Conservation (phyloP, 2,888 invertebrate species). For the Leptura quadrifasciata region DNA sequence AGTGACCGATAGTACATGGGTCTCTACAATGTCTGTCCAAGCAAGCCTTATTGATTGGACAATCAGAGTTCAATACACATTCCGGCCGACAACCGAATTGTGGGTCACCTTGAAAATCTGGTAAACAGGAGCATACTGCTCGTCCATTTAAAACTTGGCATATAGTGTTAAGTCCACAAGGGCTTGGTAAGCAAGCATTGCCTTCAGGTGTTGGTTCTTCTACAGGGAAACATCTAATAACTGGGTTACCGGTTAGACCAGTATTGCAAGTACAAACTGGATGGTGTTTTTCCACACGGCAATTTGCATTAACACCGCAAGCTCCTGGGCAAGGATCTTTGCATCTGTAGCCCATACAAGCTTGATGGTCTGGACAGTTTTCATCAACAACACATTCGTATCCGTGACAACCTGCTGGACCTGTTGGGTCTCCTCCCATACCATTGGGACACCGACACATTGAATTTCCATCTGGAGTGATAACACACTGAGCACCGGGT, state of each 20-base stretch:
- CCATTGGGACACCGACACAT: slow-evolving; percentile 85
- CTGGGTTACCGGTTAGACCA: slow-evolving; percentile 86
- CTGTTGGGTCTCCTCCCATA: slow-evolving; percentile 85
- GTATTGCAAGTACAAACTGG: slow-evolving; percentile 86
- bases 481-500: slow-evolving; percentile 83
- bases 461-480: slow-evolving; percentile 81
- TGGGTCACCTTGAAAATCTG: slow-evolving; percentile 87
- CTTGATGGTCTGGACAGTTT: slow-evolving; percentile 83
- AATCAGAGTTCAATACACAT: slow-evolving; percentile 89
- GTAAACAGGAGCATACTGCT: slow-evolving; percentile 86
- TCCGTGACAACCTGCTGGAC: slow-evolving; percentile 83
- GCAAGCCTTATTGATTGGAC: slow-evolving; percentile 84
- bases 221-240: slow-evolving; percentile 81
- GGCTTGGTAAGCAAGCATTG: slow-evolving; percentile 84
- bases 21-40: slow-evolving; percentile 84
- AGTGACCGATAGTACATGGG: slow-evolving; percentile 80
- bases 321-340: slow-evolving; percentile 88
- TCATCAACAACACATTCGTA: slow-evolving; percentile 88
- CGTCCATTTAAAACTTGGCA: slow-evolving; percentile 83
- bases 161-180: slow-evolving; percentile 87
- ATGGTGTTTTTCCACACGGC: slow-evolving; percentile 86
- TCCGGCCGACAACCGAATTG: slow-evolving; percentile 85
- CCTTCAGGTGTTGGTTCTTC: slow-evolving; percentile 76
- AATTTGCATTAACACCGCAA: slow-evolving; percentile 85
- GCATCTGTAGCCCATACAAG: slow-evolving; percentile 88